phyloP scores from a whole-genome alignment of 2,888 invertebrate genomes.

The Ephialtes manifestator region DNA sequence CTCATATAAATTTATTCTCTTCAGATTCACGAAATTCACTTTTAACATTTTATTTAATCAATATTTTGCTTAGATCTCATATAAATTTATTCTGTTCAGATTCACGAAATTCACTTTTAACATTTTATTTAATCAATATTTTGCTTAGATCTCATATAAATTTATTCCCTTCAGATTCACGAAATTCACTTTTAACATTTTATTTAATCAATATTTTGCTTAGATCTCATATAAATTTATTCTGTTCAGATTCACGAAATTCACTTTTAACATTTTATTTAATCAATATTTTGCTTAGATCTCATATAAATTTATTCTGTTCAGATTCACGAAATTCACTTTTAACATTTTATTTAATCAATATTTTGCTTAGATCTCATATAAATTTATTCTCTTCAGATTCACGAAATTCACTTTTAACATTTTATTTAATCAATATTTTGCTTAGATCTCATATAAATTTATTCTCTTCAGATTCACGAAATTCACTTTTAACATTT shows the following conservation, averaged over 20 bases:
- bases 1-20: not conserved
- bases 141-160: not conserved
- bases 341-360: not conserved
- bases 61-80: not conserved
- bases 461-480: slow-evolving; percentile 70
- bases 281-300: not conserved
- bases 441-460: not conserved
- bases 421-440: not conserved
- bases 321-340: slow-evolving; percentile 73
- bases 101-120: not conserved
- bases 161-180: slow-evolving; percentile 70
- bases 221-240: not conserved
- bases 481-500: not conserved
- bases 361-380: not conserved
- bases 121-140: not conserved
- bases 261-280: not conserved
- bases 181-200: not conserved
- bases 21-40: slow-evolving; percentile 73
- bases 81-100: slow-evolving; percentile 66
- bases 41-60: not conserved
- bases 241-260: slow-evolving; percentile 73
- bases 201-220: not conserved
- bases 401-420: not conserved
- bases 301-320: not conserved
- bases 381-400: slow-evolving; percentile 66